These are phyloP conservation scores for Haliclystus octoradiatus DNA, from an alignment of 30 jellyfish, hydroid and myxozoan species.

Conservation along the genomic window DNA sequence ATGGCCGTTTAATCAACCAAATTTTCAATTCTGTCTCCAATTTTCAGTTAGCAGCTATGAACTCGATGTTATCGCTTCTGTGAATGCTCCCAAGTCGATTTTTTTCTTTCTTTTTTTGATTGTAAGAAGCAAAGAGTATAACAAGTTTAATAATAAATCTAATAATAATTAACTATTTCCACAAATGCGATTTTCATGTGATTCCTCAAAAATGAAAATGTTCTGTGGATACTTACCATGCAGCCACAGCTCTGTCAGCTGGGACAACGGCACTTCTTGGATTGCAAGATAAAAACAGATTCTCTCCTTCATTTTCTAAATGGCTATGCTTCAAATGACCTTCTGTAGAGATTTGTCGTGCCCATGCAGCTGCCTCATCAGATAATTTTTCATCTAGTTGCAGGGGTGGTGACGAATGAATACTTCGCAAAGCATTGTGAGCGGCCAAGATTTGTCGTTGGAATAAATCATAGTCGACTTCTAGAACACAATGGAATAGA, in stretches of 20 bases:
- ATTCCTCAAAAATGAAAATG: too few relatives aligned
- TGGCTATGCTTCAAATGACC: constrained; percentile 21
- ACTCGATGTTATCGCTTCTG: too few relatives aligned
- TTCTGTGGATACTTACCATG: constrained; percentile 55
- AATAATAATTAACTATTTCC: too few relatives aligned
- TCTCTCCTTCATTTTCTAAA: constrained; percentile 53
- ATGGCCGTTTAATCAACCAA: too few relatives aligned
- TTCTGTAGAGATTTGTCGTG: not conserved
- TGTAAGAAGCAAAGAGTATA: too few relatives aligned
- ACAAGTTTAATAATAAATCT: too few relatives aligned
- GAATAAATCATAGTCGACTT: not conserved
- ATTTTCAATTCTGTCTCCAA: too few relatives aligned
- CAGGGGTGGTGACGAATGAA: not conserved
- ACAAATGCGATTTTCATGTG: too few relatives aligned
- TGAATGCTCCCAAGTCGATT: too few relatives aligned
- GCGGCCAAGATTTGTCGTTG: not conserved
- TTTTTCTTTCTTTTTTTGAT: too few relatives aligned
- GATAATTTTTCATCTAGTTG: not conserved
- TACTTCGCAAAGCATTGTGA: not conserved
- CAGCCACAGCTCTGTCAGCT: constrained; percentile 72
- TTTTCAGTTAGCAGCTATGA: too few relatives aligned
- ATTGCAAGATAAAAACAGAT: constrained; percentile 53
- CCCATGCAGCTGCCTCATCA: not conserved
- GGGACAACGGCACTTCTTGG: constrained; percentile 40
- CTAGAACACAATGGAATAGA: not conserved